Evolutionary conservation across 1,140 invertebrate species (phyloP).

Genomic region (Pseudachorutes palmiensis): DNA sequence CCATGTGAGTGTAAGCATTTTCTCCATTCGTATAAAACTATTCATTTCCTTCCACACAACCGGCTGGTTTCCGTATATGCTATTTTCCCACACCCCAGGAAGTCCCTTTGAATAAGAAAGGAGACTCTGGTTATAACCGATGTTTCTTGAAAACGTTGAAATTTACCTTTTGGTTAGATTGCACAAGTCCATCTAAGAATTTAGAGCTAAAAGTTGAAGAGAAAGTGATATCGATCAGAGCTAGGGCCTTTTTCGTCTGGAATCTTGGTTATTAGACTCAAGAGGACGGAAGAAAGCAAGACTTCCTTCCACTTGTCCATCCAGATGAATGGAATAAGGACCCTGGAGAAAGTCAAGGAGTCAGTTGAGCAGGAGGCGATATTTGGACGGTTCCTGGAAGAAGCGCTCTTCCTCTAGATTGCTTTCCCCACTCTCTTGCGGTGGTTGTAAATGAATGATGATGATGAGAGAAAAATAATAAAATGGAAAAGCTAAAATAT

Average conservation of each 20-base stretch:
- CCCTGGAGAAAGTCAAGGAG: neutral
- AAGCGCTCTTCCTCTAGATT: neutral
- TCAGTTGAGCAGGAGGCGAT: neutral
- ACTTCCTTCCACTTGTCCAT: neutral
- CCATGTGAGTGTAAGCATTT: no score
- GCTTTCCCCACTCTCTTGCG: neutral
- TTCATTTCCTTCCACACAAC: no score
- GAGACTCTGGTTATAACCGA: neutral
- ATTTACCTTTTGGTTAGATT: neutral
- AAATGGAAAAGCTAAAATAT: neutral
- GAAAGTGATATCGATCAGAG: conserved; percentile 1
- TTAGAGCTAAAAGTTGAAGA: neutral
- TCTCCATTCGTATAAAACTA: no score
- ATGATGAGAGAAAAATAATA: neutral
- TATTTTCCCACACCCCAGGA: neutral
- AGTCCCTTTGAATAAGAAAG: neutral
- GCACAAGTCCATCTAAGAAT: neutral
- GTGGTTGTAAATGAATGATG: neutral
- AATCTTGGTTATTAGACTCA: neutral
- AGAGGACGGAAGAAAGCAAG: neutral
- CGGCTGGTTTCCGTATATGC: no score
- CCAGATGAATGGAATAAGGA: neutral
- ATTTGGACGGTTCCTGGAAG: neutral
- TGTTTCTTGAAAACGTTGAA: neutral
- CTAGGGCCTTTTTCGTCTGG: neutral